Evolutionary conservation across 2,888 invertebrate species (phyloP).

Genomic region (Smittia sp.): DNA sequence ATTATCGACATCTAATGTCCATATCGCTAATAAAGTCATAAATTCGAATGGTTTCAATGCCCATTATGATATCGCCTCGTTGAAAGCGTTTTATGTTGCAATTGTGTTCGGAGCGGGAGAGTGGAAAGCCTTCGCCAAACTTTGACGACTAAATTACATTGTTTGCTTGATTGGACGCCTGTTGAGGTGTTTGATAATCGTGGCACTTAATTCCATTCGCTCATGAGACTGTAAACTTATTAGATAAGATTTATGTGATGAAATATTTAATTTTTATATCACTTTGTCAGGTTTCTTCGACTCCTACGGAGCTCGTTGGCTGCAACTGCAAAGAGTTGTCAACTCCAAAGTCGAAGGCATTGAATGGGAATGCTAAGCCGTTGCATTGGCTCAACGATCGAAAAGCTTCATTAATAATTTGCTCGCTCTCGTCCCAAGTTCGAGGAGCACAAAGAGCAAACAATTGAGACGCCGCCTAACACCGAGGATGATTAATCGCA

Average conservation of each 20-base stretch:
- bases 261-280: not conserved
- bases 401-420: not conserved
- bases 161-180: not conserved
- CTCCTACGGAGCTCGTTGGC: not conserved
- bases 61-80: too few relatives aligned
- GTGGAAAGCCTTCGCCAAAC: not conserved
- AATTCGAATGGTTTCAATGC: not conserved
- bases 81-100: not conserved
- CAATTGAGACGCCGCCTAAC: not conserved
- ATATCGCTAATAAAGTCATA: constrained; percentile 21
- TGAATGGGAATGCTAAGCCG: too few relatives aligned
- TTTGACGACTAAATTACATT: constrained; percentile 36
- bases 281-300: not conserved
- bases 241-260: constrained; percentile 26
- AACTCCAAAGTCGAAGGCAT: not conserved
- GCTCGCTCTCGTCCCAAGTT: not conserved
- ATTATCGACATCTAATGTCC: too few relatives aligned
- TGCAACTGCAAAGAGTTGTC: not conserved
- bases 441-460: not conserved
- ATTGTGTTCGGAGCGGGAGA: not conserved
- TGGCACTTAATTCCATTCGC: not conserved
- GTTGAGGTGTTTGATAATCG: constrained; percentile 5
- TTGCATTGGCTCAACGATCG: too few relatives aligned
- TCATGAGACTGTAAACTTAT: not conserved
- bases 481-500: constrained; percentile 1